Evolutionary conservation across 2,888 invertebrate genomes (phyloP).

Genomic region (Lasioglossum morio): DNA sequence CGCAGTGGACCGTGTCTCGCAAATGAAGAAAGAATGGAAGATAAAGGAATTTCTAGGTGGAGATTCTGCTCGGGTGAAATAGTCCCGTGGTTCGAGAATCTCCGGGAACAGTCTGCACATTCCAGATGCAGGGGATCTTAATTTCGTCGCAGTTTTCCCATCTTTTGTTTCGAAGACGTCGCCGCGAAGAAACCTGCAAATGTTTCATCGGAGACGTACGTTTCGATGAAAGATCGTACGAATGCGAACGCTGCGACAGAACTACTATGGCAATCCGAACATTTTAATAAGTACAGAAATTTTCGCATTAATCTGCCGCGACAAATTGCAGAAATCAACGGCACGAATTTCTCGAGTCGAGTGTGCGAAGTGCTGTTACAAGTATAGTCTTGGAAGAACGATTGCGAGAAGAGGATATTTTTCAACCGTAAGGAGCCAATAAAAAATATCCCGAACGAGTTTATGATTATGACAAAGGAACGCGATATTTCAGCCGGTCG

Average conservation of each 20-base stretch:
- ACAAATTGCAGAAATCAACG: not conserved
- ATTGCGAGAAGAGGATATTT: not conserved
- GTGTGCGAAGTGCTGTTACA: not conserved
- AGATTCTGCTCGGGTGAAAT: conserved; percentile 39
- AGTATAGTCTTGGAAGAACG: not conserved
- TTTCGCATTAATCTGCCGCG: not conserved
- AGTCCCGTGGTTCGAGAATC: conserved; percentile 41
- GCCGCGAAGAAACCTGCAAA: not conserved
- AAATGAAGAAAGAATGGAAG: conserved; percentile 55
- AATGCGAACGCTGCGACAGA: not conserved
- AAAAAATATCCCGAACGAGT: not conserved
- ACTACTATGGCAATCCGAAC: too few relatives aligned
- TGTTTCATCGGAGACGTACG: not conserved
- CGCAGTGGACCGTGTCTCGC: conserved; percentile 46
- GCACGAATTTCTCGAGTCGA: not conserved
- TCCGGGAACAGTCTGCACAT: conserved; percentile 7
- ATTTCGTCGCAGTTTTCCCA: conserved; percentile 44
- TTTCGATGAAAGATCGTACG: too few relatives aligned
- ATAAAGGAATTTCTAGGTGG: conserved; percentile 45
- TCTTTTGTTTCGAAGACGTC: conserved; percentile 14
- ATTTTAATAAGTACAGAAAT: too few relatives aligned
- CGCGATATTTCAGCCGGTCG: not conserved
- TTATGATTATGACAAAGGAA: not conserved
- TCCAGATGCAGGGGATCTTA: conserved; percentile 44
- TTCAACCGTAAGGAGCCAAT: not conserved